Conservation (phyloP, 2,797 vertebrate species). For the Schizothorax lantsangensis region DNA sequence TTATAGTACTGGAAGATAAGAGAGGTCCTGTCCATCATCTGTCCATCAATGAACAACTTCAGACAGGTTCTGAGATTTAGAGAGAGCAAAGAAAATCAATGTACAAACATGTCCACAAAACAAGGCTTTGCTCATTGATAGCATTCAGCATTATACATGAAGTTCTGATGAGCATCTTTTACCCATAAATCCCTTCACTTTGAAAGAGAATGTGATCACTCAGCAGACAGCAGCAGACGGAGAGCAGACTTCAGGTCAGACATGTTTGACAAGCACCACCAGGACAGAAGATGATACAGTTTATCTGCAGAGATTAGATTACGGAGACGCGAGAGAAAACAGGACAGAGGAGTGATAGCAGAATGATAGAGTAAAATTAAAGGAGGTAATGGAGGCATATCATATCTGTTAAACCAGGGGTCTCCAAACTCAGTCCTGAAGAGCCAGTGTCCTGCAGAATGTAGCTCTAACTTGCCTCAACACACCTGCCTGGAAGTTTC, state of each 20-base stretch:
- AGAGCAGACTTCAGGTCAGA: background rate
- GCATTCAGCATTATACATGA: background rate
- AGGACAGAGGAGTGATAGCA: conserved; percentile 14
- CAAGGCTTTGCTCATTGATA: background rate
- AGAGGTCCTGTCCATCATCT: background rate
- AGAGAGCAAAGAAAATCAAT: background rate
- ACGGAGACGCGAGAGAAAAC: conserved; percentile 47
- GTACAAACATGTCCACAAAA: conserved; percentile 1
- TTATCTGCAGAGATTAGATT: conserved; percentile 54
- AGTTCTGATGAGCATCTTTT: background rate
- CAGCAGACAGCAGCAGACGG: background rate
- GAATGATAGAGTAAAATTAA: conserved; percentile 12
- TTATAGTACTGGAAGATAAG: background rate
- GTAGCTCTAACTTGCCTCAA: too few species aligned
- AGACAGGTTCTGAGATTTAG: background rate
- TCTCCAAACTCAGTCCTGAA: background rate
- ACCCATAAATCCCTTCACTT: background rate
- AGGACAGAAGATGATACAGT: conserved; percentile 9
- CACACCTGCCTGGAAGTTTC: too few species aligned
- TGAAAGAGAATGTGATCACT: background rate
- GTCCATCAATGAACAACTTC: background rate
- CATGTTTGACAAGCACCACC: conserved; percentile 30
- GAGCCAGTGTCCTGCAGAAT: background rate
- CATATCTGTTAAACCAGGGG: background rate
- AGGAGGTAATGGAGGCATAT: background rate